Conservation (phyloP, 2,113 vertebrate species). For the Microtus ochrogaster region DNA sequence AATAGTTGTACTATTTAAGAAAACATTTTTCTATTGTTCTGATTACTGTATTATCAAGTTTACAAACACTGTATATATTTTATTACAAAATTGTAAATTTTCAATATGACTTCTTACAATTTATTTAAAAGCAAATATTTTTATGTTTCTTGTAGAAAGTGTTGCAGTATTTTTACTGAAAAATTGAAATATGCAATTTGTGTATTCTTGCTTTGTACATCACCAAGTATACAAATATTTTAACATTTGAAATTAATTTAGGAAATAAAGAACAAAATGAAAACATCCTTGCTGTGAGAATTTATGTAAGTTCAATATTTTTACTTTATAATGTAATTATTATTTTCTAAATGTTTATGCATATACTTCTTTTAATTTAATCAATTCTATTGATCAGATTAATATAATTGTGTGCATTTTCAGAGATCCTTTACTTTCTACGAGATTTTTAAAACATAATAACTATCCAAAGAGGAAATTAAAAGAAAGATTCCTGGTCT, state of each 20-base stretch:
- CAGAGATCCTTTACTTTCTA: not conserved
- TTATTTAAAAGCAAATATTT: not conserved
- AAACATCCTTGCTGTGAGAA: not conserved
- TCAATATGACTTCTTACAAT: not conserved
- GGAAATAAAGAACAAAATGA: not conserved
- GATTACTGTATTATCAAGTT: not conserved
- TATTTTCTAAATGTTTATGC: not conserved
- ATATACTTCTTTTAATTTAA: not conserved
- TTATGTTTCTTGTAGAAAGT: not conserved
- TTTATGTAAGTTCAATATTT: conserved; percentile 43
- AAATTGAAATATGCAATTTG: not conserved
- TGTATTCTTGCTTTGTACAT: not conserved
- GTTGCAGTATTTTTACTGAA: not conserved
- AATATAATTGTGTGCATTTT: conserved; percentile 15
- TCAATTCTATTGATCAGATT: conserved; percentile 23
- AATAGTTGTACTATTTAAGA: not conserved
- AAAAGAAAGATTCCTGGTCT: not conserved
- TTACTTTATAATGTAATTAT: not conserved
- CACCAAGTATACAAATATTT: not conserved
- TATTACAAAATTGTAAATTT: not conserved
- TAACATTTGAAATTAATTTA: not conserved
- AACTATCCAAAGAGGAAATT: not conserved
- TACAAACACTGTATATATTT: not conserved
- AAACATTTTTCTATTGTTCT: not conserved
- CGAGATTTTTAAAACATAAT: not conserved